Conservation (phyloP, 2,888 invertebrate genomes). For the Cantharis rufa region DNA sequence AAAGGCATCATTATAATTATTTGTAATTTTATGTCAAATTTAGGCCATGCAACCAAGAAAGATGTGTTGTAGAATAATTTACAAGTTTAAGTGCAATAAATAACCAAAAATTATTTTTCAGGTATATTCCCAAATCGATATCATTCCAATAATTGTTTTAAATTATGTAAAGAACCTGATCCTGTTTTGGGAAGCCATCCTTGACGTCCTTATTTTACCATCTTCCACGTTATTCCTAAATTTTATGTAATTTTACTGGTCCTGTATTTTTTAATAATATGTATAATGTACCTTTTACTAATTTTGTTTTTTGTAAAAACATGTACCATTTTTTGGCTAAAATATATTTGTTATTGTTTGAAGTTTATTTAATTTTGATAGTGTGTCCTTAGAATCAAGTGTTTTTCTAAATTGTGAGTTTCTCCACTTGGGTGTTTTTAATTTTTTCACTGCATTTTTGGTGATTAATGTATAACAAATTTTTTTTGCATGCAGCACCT, state of each 20-base stretch:
- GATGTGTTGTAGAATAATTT: background rate
- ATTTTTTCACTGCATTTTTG: background rate
- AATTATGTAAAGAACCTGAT: background rate
- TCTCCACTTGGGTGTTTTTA: background rate
- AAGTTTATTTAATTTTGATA: constrained; percentile 1
- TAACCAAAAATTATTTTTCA: constrained; percentile 36
- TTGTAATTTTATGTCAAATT: background rate
- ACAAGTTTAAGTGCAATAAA: background rate
- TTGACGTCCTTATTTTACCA: background rate
- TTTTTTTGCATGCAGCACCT: constrained; percentile 3
- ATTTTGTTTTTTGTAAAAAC: constrained; percentile 9
- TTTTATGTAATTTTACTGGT: constrained; percentile 9
- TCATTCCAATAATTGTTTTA: constrained; percentile 30
- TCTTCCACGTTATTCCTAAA: background rate
- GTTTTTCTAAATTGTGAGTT: background rate
- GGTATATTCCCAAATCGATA: constrained; percentile 49
- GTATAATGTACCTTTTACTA: constrained; percentile 7
- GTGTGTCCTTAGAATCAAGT: background rate
- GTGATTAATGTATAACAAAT: background rate
- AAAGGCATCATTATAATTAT: background rate
- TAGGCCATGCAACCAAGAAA: background rate
- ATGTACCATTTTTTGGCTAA: constrained; percentile 13
- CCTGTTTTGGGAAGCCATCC: background rate
- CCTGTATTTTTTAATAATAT: background rate
- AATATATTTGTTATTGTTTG: constrained; percentile 24